phyloP scores from a whole-genome alignment of 23 tunicate species.

The Ciona savignyi region DNA sequence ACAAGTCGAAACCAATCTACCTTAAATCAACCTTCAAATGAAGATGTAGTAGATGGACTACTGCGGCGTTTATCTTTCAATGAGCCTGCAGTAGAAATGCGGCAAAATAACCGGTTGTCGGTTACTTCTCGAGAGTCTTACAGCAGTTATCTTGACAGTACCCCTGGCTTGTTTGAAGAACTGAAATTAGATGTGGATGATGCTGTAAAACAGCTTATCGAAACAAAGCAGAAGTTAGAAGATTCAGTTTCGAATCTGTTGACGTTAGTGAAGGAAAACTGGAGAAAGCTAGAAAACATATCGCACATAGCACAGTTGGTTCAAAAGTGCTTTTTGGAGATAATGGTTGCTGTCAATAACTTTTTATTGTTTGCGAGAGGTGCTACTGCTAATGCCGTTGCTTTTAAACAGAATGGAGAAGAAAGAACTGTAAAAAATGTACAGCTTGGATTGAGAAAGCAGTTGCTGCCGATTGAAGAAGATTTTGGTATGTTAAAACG shows the following conservation, averaged over 20 bases:
- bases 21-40: neutral
- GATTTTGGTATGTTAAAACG: conserved; percentile 69
- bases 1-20: neutral
- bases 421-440: conserved; percentile 21
- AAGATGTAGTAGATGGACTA: conserved; percentile 62
- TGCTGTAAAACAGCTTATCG: conserved; percentile 42
- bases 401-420: conserved; percentile 7
- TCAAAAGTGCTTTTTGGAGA: conserved; percentile 33
- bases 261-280: conserved; percentile 71
- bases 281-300: conserved; percentile 61
- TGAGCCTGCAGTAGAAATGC: conserved; percentile 2
- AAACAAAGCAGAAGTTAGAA: conserved; percentile 57
- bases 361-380: conserved; percentile 62
- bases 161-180: conserved; percentile 29
- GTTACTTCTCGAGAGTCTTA: conserved; percentile 47
- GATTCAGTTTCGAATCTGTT: conserved; percentile 71
- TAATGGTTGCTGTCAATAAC: conserved; percentile 42
- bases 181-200: conserved; percentile 35
- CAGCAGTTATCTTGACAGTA: conserved; percentile 57
- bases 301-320: conserved; percentile 40
- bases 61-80: conserved; percentile 25
- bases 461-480: conserved; percentile 74
- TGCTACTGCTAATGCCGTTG: conserved; percentile 63
- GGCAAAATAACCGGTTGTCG: conserved; percentile 27
- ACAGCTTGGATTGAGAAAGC: conserved; percentile 36